Conservation (phyloP, 2,113 vertebrate species). For the Odocoileus virginianus region DNA sequence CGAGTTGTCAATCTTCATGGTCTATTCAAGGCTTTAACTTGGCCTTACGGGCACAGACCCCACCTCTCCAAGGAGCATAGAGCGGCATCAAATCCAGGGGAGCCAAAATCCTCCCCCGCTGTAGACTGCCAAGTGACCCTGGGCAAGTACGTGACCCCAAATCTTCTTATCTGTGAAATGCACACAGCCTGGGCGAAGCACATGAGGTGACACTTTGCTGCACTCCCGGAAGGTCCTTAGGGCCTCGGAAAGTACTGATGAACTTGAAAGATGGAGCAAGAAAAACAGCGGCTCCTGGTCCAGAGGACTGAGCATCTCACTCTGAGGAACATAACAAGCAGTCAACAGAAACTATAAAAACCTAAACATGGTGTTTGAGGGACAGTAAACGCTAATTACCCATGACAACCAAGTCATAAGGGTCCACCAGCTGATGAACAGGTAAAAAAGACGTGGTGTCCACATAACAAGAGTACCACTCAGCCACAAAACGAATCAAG, state of each 20-base stretch:
- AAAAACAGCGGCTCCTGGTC: neutral
- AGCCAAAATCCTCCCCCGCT: neutral
- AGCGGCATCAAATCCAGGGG: neutral
- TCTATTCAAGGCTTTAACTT: neutral
- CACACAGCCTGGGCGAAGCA: neutral
- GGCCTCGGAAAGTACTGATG: neutral
- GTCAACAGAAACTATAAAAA: neutral
- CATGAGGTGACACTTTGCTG: rapidly evolving
- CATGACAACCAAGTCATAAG: too few species aligned
- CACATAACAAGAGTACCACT: rapidly evolving
- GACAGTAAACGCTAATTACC: neutral
- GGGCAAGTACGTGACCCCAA: neutral
- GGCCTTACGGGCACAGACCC: neutral
- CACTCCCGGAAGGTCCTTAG: neutral
- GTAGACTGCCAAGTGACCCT: neutral
- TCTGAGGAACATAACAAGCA: neutral
- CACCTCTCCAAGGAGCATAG: neutral
- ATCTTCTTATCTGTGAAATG: neutral
- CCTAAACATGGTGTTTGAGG: neutral
- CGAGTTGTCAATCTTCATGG: rapidly evolving
- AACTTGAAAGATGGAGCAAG: neutral
- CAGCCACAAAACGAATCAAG: neutral
- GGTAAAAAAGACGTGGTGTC: rapidly evolving
- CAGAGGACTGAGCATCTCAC: neutral
- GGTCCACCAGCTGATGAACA: neutral